Conservation (phyloP, 2,113 vertebrate species). For the Rhinolophus sinicus region DNA sequence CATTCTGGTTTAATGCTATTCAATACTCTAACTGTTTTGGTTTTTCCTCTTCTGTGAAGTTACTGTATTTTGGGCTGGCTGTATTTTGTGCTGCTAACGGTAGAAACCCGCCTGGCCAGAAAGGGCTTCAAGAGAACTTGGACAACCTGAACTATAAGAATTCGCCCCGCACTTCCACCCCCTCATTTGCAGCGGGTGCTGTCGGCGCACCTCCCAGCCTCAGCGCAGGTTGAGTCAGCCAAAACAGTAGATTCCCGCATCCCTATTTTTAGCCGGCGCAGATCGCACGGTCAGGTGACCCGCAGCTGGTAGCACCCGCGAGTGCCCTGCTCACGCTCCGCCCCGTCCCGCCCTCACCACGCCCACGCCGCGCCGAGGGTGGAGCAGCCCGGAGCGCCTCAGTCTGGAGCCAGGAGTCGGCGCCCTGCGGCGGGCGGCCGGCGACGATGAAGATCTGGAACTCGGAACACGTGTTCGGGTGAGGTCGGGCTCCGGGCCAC, state of each 20-base stretch:
- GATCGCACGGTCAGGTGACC: accelerated
- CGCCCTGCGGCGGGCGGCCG: too few relatives aligned
- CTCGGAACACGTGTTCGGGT: conserved; percentile 88
- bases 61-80: background rate
- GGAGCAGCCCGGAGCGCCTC: accelerated
- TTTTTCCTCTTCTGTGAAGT: background rate
- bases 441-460: conserved; percentile 87
- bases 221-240: background rate
- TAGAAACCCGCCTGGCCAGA: background rate
- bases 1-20: background rate
- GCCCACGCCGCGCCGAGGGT: background rate
- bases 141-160: background rate
- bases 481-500: conserved; percentile 4
- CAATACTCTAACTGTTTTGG: background rate
- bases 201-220: accelerated
- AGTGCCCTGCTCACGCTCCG: background rate
- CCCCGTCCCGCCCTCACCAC: background rate
- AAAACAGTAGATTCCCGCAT: background rate
- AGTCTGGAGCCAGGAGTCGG: background rate
- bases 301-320: accelerated
- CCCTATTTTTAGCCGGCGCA: conserved; percentile 24
- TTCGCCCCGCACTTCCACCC: background rate
- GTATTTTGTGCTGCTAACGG: background rate
- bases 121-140: background rate
- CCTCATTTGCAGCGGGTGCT: background rate